Evolutionary conservation across 2,113 vertebrate species (phyloP), one percentile per base, ranked within the genome.

Genomic region (Neolamprologus sp.): DNA sequence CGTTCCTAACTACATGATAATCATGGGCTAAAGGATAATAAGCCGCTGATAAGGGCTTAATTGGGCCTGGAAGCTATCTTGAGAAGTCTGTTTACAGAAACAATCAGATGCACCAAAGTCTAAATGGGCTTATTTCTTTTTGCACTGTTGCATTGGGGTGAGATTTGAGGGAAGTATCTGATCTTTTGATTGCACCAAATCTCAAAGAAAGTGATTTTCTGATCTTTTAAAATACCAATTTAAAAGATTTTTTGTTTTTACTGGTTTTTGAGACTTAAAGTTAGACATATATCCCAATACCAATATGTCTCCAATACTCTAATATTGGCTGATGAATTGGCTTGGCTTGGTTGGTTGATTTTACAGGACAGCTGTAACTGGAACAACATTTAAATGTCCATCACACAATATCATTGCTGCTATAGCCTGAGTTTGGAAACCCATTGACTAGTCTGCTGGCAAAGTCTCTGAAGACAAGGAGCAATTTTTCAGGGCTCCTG

Each of bases 1-100:
- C 37, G 31, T 80, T 49, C 37, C 47, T 26, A 10, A 79, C 65
- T 63, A 55, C 63, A 84, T 80, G 78, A 12, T 88, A 49, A 90
- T 93, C 35, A 40, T 11, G 8, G 49, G 37, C 82, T 87, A 78
- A 35, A 83, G 54, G 81, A 79, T 83, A 80, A 90, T 83, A 80
- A 88, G 81, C 82, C 9, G n/a, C 83, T 83, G 90, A 93, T 90
- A 79, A 88, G 83, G 47, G 13, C 80, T 89, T 91, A 92, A 90
- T 92, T 93, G 82, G 51, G 75, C 68, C 71, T 12, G 5, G 87
- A 80, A 54, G 89, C 68, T 91, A 85, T 92, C 65, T 82, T 87
- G n/a, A 71, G 17, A 17, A 49, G 47, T 37, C 45, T 90, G 84
- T 88, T 92, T 88, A 88, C 78, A 53, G 60, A 65, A 42, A 78